Conservation (phyloP, 2,888 invertebrate genomes). For the Lordiphosa fenestrarum region DNA sequence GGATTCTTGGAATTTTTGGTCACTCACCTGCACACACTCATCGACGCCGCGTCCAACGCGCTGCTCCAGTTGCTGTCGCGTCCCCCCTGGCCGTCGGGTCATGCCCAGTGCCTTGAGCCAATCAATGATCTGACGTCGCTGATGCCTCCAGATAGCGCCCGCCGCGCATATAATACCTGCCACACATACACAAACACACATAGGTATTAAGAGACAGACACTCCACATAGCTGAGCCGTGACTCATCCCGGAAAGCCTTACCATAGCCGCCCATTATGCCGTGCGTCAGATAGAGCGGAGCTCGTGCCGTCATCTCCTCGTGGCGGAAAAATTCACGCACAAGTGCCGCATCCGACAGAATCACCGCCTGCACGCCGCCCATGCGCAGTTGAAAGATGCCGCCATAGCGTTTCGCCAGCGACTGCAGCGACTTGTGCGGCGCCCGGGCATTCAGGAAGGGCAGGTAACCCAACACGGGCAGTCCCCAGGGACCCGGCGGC, state of each 20-base stretch:
- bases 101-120: conserved; percentile 88
- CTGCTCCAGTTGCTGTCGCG: conserved; percentile 84
- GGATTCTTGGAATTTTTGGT: conserved; percentile 51
- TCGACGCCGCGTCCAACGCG: conserved; percentile 84
- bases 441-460: conserved; percentile 85
- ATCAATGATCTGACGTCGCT: conserved; percentile 87
- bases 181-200: conserved; percentile 9
- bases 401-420: conserved; percentile 86
- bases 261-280: conserved; percentile 94
- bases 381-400: conserved; percentile 87
- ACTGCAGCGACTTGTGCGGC: conserved; percentile 87
- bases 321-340: conserved; percentile 87
- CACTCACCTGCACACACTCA: conserved; percentile 82
- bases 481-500: conserved; percentile 88
- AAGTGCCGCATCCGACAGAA: conserved; percentile 87
- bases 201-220: neutral
- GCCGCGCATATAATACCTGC: conserved; percentile 91
- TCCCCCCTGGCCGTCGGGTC: conserved; percentile 83
- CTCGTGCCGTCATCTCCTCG: conserved; percentile 86
- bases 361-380: conserved; percentile 88
- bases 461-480: conserved; percentile 90
- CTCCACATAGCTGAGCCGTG: too few relatives aligned
- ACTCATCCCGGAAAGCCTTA: conserved; percentile 78
- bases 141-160: conserved; percentile 90
- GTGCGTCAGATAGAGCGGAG: conserved; percentile 91